Evolutionary conservation across 2,888 invertebrate species (phyloP).

Genomic region (Podotricha telesiphe): DNA sequence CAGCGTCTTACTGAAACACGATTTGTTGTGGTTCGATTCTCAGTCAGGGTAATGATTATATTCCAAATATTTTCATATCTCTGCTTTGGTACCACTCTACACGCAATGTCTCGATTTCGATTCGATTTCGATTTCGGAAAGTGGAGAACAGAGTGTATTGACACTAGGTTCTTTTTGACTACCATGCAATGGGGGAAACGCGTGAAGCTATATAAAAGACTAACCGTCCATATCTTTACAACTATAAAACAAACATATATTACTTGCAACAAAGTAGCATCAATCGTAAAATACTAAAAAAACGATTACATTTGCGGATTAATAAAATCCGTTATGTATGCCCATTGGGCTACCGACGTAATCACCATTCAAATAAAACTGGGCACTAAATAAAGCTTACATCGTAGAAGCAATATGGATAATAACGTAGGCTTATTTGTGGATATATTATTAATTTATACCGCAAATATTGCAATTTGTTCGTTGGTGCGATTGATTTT

Average conservation of each 20-base stretch:
- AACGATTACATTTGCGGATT: conserved; percentile 30
- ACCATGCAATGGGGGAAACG: no score
- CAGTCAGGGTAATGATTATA: no score
- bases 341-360: conserved; percentile 38
- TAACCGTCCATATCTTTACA: no score
- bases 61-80: no score
- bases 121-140: no score
- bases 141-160: no score
- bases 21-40: no score
- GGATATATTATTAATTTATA: conserved; percentile 45
- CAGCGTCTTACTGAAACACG: no score
- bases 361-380: conserved; percentile 45
- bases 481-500: conserved; percentile 42
- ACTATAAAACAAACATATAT: not conserved
- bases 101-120: no score
- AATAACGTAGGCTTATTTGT: conserved; percentile 46
- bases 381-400: conserved; percentile 47
- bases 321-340: conserved; percentile 35
- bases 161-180: no score
- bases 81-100: no score
- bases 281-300: conserved; percentile 14
- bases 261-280: not conserved
- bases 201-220: no score
- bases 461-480: conserved; percentile 44
- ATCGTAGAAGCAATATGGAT: conserved; percentile 46